These are phyloP conservation scores for Drosophila subsilvestris DNA, from an alignment of 2,888 invertebrate species.

Conservation along the genomic window DNA sequence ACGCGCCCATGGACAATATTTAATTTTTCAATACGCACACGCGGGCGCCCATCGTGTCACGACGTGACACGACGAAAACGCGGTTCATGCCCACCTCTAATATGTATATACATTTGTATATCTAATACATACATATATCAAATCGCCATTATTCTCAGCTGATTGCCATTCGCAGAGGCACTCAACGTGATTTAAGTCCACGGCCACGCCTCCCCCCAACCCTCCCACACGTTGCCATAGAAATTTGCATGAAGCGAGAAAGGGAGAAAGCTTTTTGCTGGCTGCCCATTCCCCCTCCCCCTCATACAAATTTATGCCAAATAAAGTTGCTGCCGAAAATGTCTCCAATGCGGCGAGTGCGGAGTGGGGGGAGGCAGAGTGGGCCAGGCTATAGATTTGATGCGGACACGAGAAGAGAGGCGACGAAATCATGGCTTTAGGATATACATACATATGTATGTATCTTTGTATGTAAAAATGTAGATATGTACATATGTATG, in stretches of 20 bases:
- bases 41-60: too few species aligned
- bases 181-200: constrained; percentile 50
- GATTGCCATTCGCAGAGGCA: constrained; percentile 64
- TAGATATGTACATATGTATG: too few species aligned
- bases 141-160: constrained; percentile 45
- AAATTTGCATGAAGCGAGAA: constrained; percentile 24
- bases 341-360: constrained; percentile 30
- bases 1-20: too few species aligned
- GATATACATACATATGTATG: neutral
- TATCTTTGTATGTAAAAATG: too few species aligned
- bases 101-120: constrained; percentile 12
- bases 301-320: constrained; percentile 29
- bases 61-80: too few species aligned
- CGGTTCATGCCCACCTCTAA: too few species aligned
- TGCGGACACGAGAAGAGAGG: neutral
- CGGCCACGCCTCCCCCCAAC: constrained; percentile 29
- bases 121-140: constrained; percentile 2
- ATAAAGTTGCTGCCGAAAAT: constrained; percentile 43
- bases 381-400: neutral
- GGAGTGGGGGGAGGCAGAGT: neutral
- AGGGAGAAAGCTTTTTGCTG: constrained; percentile 14
- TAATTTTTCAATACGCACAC: too few species aligned
- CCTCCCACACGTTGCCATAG: neutral
- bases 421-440: neutral
- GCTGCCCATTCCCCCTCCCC: neutral